A percentile compares a stretch with the other conserved stretches of the same genome.
These are phyloP conservation scores for Artemia franciscana DNA, from an alignment of 1,140 invertebrate species.

Conservation along the genomic window DNA sequence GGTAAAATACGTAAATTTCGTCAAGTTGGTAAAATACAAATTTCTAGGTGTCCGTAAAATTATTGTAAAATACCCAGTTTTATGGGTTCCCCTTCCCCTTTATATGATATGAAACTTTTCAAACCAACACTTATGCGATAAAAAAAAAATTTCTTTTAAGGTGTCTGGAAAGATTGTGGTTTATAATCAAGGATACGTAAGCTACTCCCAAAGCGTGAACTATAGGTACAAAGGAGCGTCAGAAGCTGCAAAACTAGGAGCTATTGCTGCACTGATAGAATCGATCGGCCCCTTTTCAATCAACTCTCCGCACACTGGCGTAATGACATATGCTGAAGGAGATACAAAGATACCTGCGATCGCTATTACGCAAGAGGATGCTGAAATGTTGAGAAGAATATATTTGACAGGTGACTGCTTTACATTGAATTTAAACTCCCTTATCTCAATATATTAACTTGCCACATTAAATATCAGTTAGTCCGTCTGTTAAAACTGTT, in stretches of 20 bases:
- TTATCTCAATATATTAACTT: too few species aligned
- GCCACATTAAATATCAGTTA: too few species aligned
- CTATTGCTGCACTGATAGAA: slow-evolving; percentile 41
- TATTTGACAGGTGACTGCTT: slow-evolving; percentile 31
- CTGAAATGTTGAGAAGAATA: slow-evolving; percentile 41
- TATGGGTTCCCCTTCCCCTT: too few species aligned
- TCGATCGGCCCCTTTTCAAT: slow-evolving; percentile 51
- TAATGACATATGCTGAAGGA: slow-evolving; percentile 31
- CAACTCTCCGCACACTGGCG: slow-evolving; percentile 40
- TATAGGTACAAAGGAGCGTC: slow-evolving; percentile 34
- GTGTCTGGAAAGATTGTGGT: slow-evolving; percentile 45
- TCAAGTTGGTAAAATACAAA: too few species aligned
- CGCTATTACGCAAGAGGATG: slow-evolving; percentile 55
- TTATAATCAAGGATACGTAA: slow-evolving; percentile 36
- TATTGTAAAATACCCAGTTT: too few species aligned
- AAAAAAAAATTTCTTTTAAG: slow-evolving; percentile 20
- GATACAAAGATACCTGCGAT: slow-evolving; percentile 46
- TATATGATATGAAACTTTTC: too few species aligned
- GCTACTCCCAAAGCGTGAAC: slow-evolving; percentile 32
- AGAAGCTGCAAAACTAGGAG: slow-evolving; percentile 39
- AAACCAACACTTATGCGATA: too few species aligned
- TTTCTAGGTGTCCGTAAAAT: too few species aligned
- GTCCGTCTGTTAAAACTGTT: too few species aligned
- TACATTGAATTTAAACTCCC: too few species aligned
- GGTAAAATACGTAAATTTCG: too few species aligned